A percentile compares a stretch with the other conserved stretches of the same genome.
Conservation (phyloP, 30 jellyfish, hydroid and myxozoan genomes). For the Turritopsis dohrnii region DNA sequence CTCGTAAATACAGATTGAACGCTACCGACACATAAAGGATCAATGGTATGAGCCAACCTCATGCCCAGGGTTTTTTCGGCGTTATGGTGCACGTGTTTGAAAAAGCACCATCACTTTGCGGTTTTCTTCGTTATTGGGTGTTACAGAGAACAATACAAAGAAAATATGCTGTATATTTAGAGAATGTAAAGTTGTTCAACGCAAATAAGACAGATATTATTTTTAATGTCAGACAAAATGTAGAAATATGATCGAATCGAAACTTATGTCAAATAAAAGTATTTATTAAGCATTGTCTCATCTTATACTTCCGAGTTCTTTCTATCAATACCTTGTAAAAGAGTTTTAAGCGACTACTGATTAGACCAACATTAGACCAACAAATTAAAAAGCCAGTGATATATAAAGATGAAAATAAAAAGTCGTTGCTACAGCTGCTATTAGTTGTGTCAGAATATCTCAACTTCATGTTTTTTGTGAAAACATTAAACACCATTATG, state of each 20-base stretch:
- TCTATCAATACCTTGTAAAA: too few relatives aligned
- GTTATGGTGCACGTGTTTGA: background rate
- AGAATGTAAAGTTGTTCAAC: background rate
- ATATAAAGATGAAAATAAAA: too few relatives aligned
- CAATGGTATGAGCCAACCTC: background rate
- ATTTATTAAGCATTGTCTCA: too few relatives aligned
- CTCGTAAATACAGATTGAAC: background rate
- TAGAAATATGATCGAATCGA: background rate
- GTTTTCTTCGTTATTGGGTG: background rate
- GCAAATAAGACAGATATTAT: background rate
- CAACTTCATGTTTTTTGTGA: too few relatives aligned
- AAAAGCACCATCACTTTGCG: background rate
- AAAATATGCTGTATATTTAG: background rate
- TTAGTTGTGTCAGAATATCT: too few relatives aligned
- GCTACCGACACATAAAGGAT: background rate
- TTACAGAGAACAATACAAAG: background rate
- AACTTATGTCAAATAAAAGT: too few relatives aligned
- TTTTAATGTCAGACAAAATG: background rate
- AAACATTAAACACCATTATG: too few relatives aligned
- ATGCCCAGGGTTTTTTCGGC: background rate
- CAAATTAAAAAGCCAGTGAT: too few relatives aligned
- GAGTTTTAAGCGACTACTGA: too few relatives aligned
- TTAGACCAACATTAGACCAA: too few relatives aligned
- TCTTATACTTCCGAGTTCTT: too few relatives aligned
- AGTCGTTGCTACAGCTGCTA: too few relatives aligned